Evolutionary conservation across 1,140 invertebrate genomes (phyloP).

Genomic region (Drosophila oshimai): DNA sequence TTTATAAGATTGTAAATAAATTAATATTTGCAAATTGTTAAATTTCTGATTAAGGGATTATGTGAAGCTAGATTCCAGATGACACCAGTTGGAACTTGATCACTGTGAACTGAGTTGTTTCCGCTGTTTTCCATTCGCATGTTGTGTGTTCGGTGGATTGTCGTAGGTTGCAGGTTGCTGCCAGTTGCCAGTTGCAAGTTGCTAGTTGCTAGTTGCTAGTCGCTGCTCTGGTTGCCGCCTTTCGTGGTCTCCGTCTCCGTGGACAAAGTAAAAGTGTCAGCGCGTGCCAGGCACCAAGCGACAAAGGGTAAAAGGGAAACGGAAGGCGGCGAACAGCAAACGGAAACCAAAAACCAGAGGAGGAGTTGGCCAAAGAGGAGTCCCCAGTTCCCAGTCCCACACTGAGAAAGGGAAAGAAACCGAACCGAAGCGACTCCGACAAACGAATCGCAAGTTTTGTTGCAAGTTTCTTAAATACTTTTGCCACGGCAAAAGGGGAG

Average conservation of each 20-base stretch:
- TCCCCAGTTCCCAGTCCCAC: too few species aligned
- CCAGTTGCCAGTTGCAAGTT: background rate
- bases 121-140: background rate
- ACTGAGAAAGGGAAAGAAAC: background rate
- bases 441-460: constrained; percentile 37
- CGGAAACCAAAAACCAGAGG: constrained; percentile 19
- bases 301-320: constrained; percentile 12
- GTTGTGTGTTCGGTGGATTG: background rate
- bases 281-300: constrained; percentile 69
- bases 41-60: background rate
- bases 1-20: too few species aligned
- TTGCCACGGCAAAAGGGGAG: constrained; percentile 20
- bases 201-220: constrained; percentile 1
- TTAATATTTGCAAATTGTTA: too few species aligned
- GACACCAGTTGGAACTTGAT: constrained; percentile 3
- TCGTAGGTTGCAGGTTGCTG: constrained; percentile 15
- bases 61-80: constrained; percentile 11
- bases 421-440: background rate
- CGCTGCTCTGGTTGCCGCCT: background rate
- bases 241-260: background rate
- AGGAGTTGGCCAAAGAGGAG: too few species aligned
- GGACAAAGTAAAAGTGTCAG: constrained; percentile 78
- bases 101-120: constrained; percentile 1
- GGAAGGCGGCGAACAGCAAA: constrained; percentile 12
- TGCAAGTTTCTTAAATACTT: constrained; percentile 77